Evolutionary conservation across 2,113 vertebrate genomes (phyloP).

Genomic region (Naja naja): DNA sequence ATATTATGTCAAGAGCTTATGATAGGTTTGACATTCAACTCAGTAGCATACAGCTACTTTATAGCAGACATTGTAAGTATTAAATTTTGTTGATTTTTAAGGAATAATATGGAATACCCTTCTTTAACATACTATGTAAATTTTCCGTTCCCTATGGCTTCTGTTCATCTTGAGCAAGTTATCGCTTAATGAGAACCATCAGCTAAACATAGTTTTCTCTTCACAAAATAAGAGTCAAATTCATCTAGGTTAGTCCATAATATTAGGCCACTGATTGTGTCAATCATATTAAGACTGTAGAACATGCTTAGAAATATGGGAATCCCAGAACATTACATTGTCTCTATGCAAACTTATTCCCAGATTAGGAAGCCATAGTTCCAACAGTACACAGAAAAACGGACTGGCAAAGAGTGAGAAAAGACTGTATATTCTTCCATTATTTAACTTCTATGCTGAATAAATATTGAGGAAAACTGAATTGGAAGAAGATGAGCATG

Average conservation of each 20-base stretch:
- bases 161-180: neutral
- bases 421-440: neutral
- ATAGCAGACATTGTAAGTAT: constrained; percentile 83
- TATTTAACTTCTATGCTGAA: neutral
- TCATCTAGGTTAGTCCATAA: neutral
- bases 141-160: neutral
- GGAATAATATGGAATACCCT: neutral
- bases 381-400: neutral
- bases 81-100: neutral
- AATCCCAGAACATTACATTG: neutral
- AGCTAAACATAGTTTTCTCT: neutral
- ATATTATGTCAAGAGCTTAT: constrained; percentile 94
- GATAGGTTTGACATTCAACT: constrained; percentile 93
- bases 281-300: neutral
- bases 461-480: neutral
- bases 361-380: neutral
- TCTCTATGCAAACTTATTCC: neutral
- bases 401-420: neutral
- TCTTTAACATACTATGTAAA: neutral
- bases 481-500: neutral
- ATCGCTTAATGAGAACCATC: neutral
- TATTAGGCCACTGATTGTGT: neutral
- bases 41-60: constrained; percentile 90
- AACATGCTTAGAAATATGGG: neutral
- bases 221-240: neutral